Percentiles rank a stretch among this genome's conserved stretches.
Evolutionary conservation across 2,113 vertebrate genomes (phyloP).

Genomic region (Pandion haliaetus): DNA sequence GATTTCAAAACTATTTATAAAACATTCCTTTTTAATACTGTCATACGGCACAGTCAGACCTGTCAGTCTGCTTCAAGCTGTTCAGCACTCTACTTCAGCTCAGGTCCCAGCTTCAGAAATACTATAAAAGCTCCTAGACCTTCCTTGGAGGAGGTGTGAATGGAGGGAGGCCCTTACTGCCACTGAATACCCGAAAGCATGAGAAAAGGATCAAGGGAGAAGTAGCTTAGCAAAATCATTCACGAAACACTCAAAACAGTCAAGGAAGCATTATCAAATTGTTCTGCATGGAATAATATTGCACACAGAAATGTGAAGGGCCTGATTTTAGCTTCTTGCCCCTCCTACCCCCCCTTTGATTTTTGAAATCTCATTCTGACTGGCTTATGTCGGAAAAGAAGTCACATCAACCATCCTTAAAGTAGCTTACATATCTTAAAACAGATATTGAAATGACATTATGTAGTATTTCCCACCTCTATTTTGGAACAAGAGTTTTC

Average conservation of each 20-base stretch:
- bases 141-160: neutral
- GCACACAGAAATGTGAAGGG: neutral
- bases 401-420: neutral
- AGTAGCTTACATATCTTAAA: neutral
- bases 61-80: neutral
- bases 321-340: neutral
- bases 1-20: neutral
- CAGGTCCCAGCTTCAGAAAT: neutral
- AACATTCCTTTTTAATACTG: neutral
- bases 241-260: neutral
- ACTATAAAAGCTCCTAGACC: neutral
- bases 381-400: neutral
- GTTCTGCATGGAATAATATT: neutral
- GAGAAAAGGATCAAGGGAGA: neutral
- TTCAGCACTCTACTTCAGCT: neutral
- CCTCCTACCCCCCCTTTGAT: neutral
- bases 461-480: neutral
- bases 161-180: neutral
- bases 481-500: neutral
- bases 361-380: neutral
- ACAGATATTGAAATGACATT: neutral
- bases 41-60: neutral
- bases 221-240: neutral
- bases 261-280: neutral
- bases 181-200: neutral